Percentiles rank a stretch among this genome's conserved stretches.
These are phyloP conservation scores for Hydrotaea cyrtoneurina DNA, from an alignment of 2,888 invertebrate genomes.

Conservation along the genomic window DNA sequence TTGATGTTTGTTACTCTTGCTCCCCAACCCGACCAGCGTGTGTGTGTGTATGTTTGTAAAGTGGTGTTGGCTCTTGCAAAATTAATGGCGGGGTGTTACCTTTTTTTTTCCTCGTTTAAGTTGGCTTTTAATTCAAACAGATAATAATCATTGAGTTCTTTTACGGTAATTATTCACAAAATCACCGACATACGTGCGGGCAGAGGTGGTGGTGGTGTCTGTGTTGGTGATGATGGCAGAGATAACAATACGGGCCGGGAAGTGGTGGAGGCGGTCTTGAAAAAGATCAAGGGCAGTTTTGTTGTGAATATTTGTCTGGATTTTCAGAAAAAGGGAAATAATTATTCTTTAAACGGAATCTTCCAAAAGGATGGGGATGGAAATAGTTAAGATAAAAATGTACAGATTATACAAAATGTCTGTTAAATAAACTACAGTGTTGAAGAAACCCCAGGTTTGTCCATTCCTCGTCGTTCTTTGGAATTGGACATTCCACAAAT, in stretches of 20 bases:
- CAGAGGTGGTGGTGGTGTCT: not conserved
- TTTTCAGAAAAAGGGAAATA: conserved; percentile 10
- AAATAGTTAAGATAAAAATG: no score
- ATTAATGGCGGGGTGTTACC: conserved; percentile 38
- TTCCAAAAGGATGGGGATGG: not conserved
- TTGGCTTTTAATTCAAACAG: conserved; percentile 37
- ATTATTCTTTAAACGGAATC: conserved; percentile 12
- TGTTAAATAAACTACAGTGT: no score
- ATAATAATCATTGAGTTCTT: conserved; percentile 35
- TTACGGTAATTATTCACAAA: conserved; percentile 39
- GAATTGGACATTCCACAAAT: no score
- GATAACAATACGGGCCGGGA: conserved; percentile 15
- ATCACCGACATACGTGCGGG: conserved; percentile 24
- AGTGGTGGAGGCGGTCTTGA: not conserved
- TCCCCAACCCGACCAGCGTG: not conserved
- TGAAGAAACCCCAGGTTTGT: no score
- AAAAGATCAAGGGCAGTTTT: conserved; percentile 27
- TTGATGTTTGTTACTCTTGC: conserved; percentile 48
- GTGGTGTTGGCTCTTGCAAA: conserved; percentile 13
- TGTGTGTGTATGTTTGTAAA: not conserved
- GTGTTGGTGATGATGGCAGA: not conserved
- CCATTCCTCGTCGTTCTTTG: no score
- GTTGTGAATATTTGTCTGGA: not conserved
- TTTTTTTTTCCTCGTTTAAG: conserved; percentile 21
- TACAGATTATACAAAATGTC: no score